Evolutionary conservation across 2,113 vertebrate genomes (phyloP).

Genomic region (Columbina picui): DNA sequence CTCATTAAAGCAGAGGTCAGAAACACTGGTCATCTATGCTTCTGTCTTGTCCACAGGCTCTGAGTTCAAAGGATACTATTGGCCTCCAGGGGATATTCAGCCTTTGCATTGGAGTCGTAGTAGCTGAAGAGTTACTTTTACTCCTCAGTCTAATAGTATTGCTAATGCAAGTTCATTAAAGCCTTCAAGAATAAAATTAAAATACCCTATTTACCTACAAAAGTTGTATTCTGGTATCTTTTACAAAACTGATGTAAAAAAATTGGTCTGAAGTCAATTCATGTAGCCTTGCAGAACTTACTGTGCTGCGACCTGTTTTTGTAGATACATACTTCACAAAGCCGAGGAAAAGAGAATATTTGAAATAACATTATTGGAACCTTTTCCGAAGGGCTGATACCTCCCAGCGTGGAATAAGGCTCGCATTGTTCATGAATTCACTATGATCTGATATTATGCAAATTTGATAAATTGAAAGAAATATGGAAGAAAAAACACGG

Average conservation of each 20-base stretch:
- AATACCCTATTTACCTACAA: neutral
- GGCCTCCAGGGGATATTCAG: neutral
- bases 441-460: neutral
- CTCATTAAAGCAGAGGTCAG: neutral
- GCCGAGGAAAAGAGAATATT: neutral
- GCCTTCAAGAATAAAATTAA: neutral
- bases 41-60: neutral
- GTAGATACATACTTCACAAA: neutral
- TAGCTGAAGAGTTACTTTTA: neutral
- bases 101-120: fast-evolving
- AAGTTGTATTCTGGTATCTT: neutral
- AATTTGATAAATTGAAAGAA: neutral
- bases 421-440: neutral
- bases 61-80: neutral
- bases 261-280: neutral
- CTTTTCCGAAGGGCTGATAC: neutral
- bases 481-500: neutral
- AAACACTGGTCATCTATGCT: neutral
- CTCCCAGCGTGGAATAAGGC: neutral
- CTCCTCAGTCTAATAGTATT: neutral
- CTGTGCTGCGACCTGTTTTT: neutral
- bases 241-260: fast-evolving
- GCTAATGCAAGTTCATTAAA: neutral
- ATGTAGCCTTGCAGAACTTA: neutral
- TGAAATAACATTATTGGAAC: neutral